Conservation (phyloP, 23 tunicate species). For the Trididemnum nubilum region DNA sequence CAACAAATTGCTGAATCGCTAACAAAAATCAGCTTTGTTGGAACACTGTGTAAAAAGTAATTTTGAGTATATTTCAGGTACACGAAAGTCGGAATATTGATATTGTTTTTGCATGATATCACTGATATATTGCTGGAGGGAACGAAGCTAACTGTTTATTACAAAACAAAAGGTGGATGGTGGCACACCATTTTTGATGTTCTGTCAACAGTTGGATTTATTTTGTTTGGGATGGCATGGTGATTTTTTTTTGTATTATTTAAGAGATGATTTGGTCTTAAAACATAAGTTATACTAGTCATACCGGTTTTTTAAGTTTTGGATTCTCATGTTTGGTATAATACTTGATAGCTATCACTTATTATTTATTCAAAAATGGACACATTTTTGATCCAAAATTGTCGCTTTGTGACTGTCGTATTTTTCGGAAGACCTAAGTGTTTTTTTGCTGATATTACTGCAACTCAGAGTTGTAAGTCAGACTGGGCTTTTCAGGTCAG, state of each 20-base stretch:
- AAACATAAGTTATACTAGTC: neutral
- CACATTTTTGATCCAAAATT: too few species aligned
- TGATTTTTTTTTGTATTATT: constrained; percentile 36
- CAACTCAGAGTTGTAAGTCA: too few species aligned
- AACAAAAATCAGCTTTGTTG: too few species aligned
- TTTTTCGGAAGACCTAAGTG: too few species aligned
- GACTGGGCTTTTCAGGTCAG: too few species aligned
- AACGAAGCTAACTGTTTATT: constrained; percentile 77
- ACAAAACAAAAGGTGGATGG: constrained; percentile 83
- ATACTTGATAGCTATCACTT: neutral
- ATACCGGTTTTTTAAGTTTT: neutral
- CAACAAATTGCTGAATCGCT: too few species aligned
- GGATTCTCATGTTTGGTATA: neutral
- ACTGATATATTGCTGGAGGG: constrained; percentile 85
- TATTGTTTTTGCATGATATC: constrained; percentile 84
- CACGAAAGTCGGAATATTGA: constrained; percentile 77
- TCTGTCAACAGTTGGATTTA: constrained; percentile 76
- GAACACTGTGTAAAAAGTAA: too few species aligned
- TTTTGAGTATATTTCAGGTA: constrained; percentile 46
- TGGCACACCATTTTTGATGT: constrained; percentile 79
- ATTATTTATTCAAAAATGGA: too few species aligned
- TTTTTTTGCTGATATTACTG: too few species aligned
- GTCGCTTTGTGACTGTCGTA: too few species aligned
- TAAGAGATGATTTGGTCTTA: too few species aligned
- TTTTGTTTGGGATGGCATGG: constrained; percentile 84